Evolutionary conservation across 2,113 vertebrate species (phyloP).

Genomic region (Heteronetta atricapilla): DNA sequence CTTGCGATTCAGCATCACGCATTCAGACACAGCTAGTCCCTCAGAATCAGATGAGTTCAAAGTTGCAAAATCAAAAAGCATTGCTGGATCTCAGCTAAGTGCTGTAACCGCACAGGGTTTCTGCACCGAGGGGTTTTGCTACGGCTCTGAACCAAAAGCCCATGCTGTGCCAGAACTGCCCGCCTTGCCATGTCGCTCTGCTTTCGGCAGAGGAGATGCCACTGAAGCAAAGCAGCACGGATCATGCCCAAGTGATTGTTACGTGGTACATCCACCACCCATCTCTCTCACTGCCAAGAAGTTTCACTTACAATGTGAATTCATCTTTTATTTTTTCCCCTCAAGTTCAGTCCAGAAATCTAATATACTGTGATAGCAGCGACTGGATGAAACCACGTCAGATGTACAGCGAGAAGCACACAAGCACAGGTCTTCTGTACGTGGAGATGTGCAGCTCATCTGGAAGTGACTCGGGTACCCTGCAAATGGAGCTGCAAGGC

Average conservation of each 20-base stretch:
- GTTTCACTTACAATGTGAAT: not conserved
- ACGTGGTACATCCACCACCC: not conserved
- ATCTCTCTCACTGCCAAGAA: not conserved
- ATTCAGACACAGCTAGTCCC: not conserved
- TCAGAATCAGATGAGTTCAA: not conserved
- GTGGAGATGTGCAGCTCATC: not conserved
- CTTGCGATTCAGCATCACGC: not conserved
- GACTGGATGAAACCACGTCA: not conserved
- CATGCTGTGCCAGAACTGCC: rapidly evolving
- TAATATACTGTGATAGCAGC: not conserved
- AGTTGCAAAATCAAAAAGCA: not conserved
- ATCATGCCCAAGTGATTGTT: not conserved
- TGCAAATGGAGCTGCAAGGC: not conserved
- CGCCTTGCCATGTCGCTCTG: not conserved
- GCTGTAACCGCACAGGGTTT: rapidly evolving
- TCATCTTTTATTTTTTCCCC: not conserved
- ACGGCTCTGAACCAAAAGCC: not conserved
- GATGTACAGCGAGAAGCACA: not conserved
- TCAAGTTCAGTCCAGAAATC: not conserved
- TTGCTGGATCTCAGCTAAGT: not conserved
- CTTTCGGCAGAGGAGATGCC: not conserved
- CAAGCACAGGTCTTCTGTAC: not conserved
- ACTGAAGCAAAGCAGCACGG: not conserved
- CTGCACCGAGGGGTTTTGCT: not conserved
- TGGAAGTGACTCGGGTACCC: not conserved